Evolutionary conservation across 2,888 invertebrate species (phyloP).

Genomic region (Hirtodrosophila duncani): DNA sequence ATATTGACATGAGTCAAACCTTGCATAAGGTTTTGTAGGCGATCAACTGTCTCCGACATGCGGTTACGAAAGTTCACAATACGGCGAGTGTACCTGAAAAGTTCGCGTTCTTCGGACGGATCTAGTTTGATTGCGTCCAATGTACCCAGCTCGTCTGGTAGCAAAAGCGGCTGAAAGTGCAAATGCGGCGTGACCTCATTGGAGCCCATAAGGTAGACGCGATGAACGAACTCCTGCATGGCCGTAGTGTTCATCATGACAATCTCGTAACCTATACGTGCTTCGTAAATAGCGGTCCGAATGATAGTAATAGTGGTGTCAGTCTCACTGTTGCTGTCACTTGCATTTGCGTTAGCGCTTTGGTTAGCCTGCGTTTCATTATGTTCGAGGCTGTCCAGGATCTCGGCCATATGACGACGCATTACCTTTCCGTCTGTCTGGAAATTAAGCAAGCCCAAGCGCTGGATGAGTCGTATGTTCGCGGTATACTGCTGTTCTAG

Average conservation of each 20-base stretch:
- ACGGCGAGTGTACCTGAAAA: constrained; percentile 67
- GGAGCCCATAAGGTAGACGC: constrained; percentile 58
- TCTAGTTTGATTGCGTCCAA: constrained; percentile 21
- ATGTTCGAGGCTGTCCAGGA: constrained; percentile 33
- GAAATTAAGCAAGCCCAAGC: constrained; percentile 51
- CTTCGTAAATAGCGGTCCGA: constrained; percentile 5
- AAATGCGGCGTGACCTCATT: constrained; percentile 40
- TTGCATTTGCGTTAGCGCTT: background rate
- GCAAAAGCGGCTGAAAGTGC: constrained; percentile 48
- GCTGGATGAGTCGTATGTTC: constrained; percentile 58
- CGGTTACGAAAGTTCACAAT: constrained; percentile 69
- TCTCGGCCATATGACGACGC: constrained; percentile 31
- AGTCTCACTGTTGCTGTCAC: background rate
- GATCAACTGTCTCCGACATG: constrained; percentile 72
- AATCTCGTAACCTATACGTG: constrained; percentile 31
- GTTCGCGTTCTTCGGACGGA: constrained; percentile 25
- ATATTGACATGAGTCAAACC: constrained; percentile 24
- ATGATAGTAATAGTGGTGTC: too few relatives aligned
- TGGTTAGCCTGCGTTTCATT: background rate
- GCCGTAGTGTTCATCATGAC: constrained; percentile 65
- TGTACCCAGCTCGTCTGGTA: constrained; percentile 44
- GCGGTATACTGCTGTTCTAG: constrained; percentile 62
- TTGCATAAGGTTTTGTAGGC: constrained; percentile 67
- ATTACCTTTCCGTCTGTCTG: constrained; percentile 40
- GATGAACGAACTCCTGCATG: constrained; percentile 69